phyloP scores from a whole-genome alignment of 2,113 vertebrate genomes.

The Pongo abelii region DNA sequence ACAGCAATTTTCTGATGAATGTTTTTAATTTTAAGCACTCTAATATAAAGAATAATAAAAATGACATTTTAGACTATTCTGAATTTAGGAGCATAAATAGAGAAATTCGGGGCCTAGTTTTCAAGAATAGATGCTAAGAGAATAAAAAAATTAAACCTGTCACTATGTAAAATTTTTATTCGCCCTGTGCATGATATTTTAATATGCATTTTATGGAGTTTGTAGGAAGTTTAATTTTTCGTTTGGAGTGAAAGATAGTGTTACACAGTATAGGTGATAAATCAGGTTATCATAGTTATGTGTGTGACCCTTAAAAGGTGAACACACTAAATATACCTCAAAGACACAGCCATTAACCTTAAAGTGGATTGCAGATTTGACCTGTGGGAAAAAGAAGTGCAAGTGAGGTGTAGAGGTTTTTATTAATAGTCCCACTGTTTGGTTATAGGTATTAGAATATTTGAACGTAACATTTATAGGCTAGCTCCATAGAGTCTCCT shows the following conservation, averaged over 20 bases:
- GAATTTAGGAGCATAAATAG: conserved; percentile 84
- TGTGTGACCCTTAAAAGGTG: conserved; percentile 23
- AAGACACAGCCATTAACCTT: conserved; percentile 37
- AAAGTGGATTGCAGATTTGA: neutral
- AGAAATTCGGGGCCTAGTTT: conserved; percentile 79
- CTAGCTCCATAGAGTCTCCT: neutral
- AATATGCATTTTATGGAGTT: conserved; percentile 50
- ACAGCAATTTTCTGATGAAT: conserved; percentile 88
- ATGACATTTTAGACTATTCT: conserved; percentile 84
- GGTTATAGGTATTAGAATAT: neutral
- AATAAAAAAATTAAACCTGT: conserved; percentile 81
- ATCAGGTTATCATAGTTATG: conserved; percentile 16
- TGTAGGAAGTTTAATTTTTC: conserved; percentile 59
- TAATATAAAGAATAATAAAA: conserved; percentile 88
- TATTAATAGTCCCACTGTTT: neutral
- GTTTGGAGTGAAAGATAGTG: conserved; percentile 40
- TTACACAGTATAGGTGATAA: conserved; percentile 35
- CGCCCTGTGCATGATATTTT: conserved; percentile 41
- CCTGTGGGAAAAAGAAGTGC: neutral
- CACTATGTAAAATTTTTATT: conserved; percentile 65
- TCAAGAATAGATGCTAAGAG: conserved; percentile 78
- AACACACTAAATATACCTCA: neutral
- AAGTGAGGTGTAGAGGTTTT: neutral
- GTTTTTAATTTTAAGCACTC: conserved; percentile 89
- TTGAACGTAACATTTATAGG: neutral